These are phyloP conservation scores for Eristalis arbustorum DNA, from an alignment of 2,888 invertebrate species.

Conservation along the genomic window DNA sequence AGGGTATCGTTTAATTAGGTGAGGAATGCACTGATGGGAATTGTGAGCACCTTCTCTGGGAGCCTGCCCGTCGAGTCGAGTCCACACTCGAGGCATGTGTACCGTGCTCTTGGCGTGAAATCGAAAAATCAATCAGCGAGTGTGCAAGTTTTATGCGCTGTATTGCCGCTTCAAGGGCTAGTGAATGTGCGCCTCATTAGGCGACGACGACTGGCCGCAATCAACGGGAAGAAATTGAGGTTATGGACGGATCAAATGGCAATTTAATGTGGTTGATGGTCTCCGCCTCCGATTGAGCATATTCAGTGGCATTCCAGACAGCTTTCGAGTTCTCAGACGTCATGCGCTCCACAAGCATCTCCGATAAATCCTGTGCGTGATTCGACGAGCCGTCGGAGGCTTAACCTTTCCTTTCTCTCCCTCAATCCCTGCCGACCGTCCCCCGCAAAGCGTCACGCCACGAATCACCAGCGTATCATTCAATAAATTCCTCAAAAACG, in stretches of 20 bases:
- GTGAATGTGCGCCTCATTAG: not conserved
- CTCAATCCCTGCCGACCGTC: not conserved
- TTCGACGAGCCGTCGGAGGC: not conserved
- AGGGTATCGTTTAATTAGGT: constrained; percentile 25
- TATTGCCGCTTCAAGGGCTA: not conserved
- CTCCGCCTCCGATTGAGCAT: too few relatives aligned
- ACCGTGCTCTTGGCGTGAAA: not conserved
- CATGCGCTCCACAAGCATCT: not conserved
- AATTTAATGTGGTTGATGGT: not conserved
- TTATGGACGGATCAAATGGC: not conserved
- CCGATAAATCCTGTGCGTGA: not conserved
- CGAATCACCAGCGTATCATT: not conserved
- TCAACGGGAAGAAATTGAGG: not conserved
- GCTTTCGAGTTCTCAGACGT: too few relatives aligned
- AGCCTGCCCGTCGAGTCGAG: not conserved
- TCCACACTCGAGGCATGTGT: not conserved
- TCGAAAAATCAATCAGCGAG: not conserved
- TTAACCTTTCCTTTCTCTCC: not conserved
- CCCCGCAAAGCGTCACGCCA: too few relatives aligned
- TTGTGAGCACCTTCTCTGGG: not conserved
- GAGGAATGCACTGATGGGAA: constrained; percentile 12
- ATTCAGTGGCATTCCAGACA: too few relatives aligned
- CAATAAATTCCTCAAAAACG: constrained; percentile 48
- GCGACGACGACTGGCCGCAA: not conserved
- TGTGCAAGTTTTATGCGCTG: not conserved